Base-by-base conservation (phyloP, 92 coral and sea anemone species). In the Epizoanthus stellaris region DNA sequence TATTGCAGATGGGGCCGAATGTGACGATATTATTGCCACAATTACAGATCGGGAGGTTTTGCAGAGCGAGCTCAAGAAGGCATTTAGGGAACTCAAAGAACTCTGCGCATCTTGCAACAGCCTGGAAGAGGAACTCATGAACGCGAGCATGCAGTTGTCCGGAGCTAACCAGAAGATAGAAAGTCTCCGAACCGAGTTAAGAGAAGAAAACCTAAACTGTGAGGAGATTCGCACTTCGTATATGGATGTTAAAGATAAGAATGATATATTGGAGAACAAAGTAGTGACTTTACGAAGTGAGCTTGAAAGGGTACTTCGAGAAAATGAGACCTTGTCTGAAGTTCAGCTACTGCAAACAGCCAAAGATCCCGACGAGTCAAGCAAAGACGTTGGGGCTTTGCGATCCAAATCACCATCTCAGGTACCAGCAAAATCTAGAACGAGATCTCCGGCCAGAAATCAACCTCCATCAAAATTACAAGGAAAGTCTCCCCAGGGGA, bases 71-170 rank as follows among this genome's bases (percentile, higher is more conserved):
- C 56, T 91, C 53, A 91, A 93, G 49, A 91, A 94, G 75, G 88
- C 88, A 25, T 83, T 87, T 45, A 70, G 75, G 36, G 92, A 86
- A 57, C 58, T 85, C 21, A 67, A 71, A 57, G 87, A 85, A 16
- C 86, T 91, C n/a, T 90, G 65, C 63, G 86, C 82, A 45, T 85
- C 92, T 10, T 88, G 89, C 77, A 94, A 94, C 13, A 93, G 87
- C 75, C 89, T 94, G 75, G 95, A 94, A 53, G 95, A 94, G 38
- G 98, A 94, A 66, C 92, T 94, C 23, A 85, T 89, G 45, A 92
- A 89, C 76, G 93, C 90, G 40, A 87, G 91, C 72, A 92, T 91
- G 12, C 95, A 94, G 85, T 81, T 94, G 3, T 89, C 94, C 43
- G 92, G 92, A 49, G 93, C 95, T 9, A 93, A 94, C 75, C 86